phyloP scores from a whole-genome alignment of 23 tunicate genomes.

The Trididemnum miniatum region DNA sequence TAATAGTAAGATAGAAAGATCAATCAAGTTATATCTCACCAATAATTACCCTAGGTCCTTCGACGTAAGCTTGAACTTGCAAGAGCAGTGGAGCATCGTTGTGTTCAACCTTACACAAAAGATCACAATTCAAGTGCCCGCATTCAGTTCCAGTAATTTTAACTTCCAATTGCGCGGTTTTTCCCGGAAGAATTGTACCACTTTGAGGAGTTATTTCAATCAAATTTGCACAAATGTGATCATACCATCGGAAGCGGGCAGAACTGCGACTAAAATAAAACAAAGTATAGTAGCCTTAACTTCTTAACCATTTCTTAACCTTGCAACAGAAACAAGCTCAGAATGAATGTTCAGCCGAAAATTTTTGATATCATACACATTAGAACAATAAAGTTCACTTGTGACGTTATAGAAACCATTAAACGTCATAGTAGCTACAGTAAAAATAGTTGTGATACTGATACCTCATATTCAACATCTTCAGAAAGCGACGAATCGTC shows the following conservation, averaged over 20 bases:
- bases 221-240: constrained; percentile 31
- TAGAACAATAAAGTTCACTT: too few species aligned
- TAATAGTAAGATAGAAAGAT: too few species aligned
- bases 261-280: not conserved
- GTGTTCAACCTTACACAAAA: constrained; percentile 53
- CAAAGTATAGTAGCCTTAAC: too few species aligned
- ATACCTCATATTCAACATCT: not conserved
- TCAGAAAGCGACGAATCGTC: not conserved
- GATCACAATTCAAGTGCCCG: constrained; percentile 33
- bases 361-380: too few species aligned
- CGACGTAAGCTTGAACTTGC: constrained; percentile 32
- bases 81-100: constrained; percentile 38
- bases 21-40: constrained; percentile 51
- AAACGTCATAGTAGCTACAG: too few species aligned
- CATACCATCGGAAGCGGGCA: not conserved
- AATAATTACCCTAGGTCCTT: constrained; percentile 62
- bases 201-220: constrained; percentile 63
- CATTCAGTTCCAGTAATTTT: constrained; percentile 44
- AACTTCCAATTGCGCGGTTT: constrained; percentile 54
- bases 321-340: too few species aligned
- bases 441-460: too few species aligned
- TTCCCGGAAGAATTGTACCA: constrained; percentile 60
- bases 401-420: too few species aligned
- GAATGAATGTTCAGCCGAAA: too few species aligned
- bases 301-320: too few species aligned